phyloP scores from a whole-genome alignment of 1,140 invertebrate genomes.

The Diabrotica virgifera region DNA sequence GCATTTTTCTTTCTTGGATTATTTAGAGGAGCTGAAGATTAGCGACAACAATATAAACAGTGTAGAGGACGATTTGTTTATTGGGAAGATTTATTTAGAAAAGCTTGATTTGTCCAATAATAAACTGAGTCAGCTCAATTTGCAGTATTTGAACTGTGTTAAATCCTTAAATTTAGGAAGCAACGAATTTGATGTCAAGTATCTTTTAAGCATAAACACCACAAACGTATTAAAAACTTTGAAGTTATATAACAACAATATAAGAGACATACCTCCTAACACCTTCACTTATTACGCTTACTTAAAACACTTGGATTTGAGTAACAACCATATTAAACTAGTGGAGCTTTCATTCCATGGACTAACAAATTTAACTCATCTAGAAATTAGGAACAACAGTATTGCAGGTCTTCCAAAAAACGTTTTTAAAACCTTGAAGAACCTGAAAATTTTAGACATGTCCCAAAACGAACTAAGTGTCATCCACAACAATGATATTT shows the following conservation, averaged over 20 bases:
- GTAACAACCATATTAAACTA: slow-evolving; percentile 30
- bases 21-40: slow-evolving; percentile 21
- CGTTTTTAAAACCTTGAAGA: slow-evolving; percentile 25
- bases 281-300: slow-evolving; percentile 24
- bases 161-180: slow-evolving; percentile 31
- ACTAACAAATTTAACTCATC: slow-evolving; percentile 24
- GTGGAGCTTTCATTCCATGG: slow-evolving; percentile 25
- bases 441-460: slow-evolving; percentile 33
- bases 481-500: background rate
- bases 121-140: slow-evolving; percentile 15
- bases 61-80: slow-evolving; percentile 25
- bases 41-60: slow-evolving; percentile 21
- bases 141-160: slow-evolving; percentile 23
- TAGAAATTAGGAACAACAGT: slow-evolving; percentile 30
- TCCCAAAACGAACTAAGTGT: slow-evolving; percentile 30
- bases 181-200: slow-evolving; percentile 27
- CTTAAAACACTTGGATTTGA: slow-evolving; percentile 29
- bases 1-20: slow-evolving; percentile 18
- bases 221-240: slow-evolving; percentile 21
- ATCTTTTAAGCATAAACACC: slow-evolving; percentile 23
- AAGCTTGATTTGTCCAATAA: slow-evolving; percentile 34
- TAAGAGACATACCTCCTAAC: slow-evolving; percentile 17
- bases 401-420: slow-evolving; percentile 26
- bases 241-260: slow-evolving; percentile 26
- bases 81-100: slow-evolving; percentile 20